Conservation (phyloP, 2,797 vertebrate species). For the Cuniculus paca region DNA sequence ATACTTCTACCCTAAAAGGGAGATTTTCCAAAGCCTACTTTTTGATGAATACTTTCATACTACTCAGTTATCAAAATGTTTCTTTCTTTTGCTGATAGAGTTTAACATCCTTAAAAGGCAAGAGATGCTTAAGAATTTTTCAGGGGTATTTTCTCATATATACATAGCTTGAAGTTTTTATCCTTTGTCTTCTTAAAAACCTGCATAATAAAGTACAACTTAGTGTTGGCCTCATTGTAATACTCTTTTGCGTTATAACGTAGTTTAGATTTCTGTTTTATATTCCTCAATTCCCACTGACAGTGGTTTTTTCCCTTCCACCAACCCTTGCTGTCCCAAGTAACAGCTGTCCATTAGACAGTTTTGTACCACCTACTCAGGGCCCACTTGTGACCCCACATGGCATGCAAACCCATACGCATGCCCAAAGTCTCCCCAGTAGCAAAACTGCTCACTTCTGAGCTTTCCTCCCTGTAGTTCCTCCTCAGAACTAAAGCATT, state of each 20-base stretch:
- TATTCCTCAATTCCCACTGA: neutral
- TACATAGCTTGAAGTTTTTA: neutral
- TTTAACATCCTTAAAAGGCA: conserved; percentile 7
- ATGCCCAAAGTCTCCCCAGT: neutral
- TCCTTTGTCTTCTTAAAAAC: neutral
- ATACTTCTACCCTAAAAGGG: neutral
- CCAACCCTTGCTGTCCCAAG: neutral
- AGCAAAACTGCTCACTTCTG: neutral
- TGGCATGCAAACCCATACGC: neutral
- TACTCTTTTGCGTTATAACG: neutral
- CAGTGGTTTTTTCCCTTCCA: conserved; percentile 11
- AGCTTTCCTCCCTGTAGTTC: neutral
- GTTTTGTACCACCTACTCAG: neutral
- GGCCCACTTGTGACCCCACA: neutral
- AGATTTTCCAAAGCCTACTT: conserved; percentile 19
- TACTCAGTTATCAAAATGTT: neutral
- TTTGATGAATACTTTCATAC: conserved; percentile 34
- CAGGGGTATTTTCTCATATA: neutral
- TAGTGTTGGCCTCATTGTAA: neutral
- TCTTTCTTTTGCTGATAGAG: neutral
- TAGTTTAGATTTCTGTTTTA: conserved; percentile 24
- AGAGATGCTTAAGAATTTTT: conserved; percentile 7
- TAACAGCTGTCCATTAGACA: neutral
- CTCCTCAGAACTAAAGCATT: neutral
- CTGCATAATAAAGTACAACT: neutral